phyloP scores from a whole-genome alignment of 1,140 invertebrate genomes.

The Dendrolimus kikuchii region DNA sequence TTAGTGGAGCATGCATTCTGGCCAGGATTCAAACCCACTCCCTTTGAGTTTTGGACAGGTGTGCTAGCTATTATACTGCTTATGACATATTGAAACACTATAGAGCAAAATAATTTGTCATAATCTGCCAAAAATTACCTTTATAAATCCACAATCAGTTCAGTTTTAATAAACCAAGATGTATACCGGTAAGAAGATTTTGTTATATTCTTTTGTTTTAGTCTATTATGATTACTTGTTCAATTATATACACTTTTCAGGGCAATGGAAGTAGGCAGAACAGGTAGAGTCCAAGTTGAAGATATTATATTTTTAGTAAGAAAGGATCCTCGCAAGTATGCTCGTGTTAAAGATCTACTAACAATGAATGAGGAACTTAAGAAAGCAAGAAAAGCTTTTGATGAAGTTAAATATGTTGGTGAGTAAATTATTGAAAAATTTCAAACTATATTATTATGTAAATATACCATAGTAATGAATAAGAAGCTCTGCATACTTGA shows the following conservation, averaged over 20 bases:
- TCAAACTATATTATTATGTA: not conserved
- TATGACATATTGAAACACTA: too few relatives aligned
- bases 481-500: not conserved
- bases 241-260: slow-evolving; percentile 67
- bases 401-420: slow-evolving; percentile 96
- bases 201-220: too few relatives aligned
- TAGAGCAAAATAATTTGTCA: too few relatives aligned
- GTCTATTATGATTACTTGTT: too few relatives aligned
- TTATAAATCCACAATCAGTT: too few relatives aligned
- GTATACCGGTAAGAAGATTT: too few relatives aligned
- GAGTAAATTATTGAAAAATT: slow-evolving; percentile 23
- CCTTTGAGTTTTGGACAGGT: too few relatives aligned
- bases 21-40: too few relatives aligned
- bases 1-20: too few relatives aligned
- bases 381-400: slow-evolving; percentile 99
- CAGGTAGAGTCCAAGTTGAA: slow-evolving; percentile 96
- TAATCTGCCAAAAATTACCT: too few relatives aligned
- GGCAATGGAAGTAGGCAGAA: slow-evolving; percentile 97
- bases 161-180: too few relatives aligned
- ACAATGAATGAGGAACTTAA: slow-evolving; percentile 99
- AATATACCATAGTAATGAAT: not conserved
- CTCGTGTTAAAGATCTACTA: slow-evolving; percentile 96
- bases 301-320: slow-evolving; percentile 99
- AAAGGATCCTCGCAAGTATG: slow-evolving; percentile 97
- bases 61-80: too few relatives aligned